Evolutionary conservation across 2,797 vertebrate species (phyloP).

Genomic region (Holocentrus rufus): DNA sequence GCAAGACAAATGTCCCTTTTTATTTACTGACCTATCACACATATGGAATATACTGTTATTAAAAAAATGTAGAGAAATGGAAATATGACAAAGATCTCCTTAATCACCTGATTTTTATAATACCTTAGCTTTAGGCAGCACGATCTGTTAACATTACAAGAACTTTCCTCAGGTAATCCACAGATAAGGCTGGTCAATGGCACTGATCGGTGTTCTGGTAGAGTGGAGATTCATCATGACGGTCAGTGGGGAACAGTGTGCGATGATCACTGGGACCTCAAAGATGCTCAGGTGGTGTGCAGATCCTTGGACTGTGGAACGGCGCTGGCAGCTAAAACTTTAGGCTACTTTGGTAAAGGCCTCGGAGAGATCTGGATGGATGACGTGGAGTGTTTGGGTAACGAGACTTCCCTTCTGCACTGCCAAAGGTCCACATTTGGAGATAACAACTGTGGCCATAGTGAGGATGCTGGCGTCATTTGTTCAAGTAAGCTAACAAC

Average conservation of each 20-base stretch:
- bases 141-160: background rate
- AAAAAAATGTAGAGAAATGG: too few relatives aligned
- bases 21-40: background rate
- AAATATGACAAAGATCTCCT: background rate
- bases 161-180: slow-evolving; percentile 48
- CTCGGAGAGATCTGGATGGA: slow-evolving; percentile 68
- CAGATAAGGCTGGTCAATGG: slow-evolving; percentile 62
- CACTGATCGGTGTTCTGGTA: slow-evolving; percentile 69
- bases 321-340: slow-evolving; percentile 43
- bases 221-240: slow-evolving; percentile 70
- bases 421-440: slow-evolving; percentile 54
- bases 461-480: slow-evolving; percentile 73
- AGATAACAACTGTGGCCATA: slow-evolving; percentile 71
- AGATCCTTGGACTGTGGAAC: slow-evolving; percentile 71
- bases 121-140: background rate
- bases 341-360: slow-evolving; percentile 67
- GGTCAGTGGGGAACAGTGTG: slow-evolving; percentile 76
- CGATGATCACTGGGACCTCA: slow-evolving; percentile 73
- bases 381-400: slow-evolving; percentile 63
- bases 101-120: background rate
- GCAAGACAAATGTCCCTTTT: slow-evolving; percentile 46
- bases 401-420: slow-evolving; percentile 66
- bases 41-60: background rate
- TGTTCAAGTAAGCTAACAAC: slow-evolving; percentile 66
- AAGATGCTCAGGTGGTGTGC: slow-evolving; percentile 73